Evolutionary conservation across 2,888 invertebrate species (phyloP), one percentile per base, ranked within the genome.

Genomic region (Scelioninae gen. 1): DNA sequence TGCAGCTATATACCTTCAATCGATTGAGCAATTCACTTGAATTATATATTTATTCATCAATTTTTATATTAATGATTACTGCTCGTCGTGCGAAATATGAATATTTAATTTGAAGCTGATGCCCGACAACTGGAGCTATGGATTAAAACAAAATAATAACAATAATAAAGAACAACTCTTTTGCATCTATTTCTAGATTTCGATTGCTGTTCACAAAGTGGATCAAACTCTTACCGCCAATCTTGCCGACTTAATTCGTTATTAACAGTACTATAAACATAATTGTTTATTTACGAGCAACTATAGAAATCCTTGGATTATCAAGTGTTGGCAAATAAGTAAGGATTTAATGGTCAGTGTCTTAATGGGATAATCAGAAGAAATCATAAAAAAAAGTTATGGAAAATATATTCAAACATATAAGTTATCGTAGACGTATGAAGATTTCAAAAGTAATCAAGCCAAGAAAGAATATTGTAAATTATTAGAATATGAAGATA

Each of bases 11-110:
- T n/a, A n/a, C n/a, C 66, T 55, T 15, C 79, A 66, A 72, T 79
- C 79, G 72, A 79, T 79, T 58, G 79, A 53, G 55, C 53, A 72
- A 72, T 63, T 29, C 43, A 10, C 15, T 51, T 79, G 56, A 79
- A 79, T 79, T 60, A 79, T 72, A 60, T 72, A 79, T 79, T 65
- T 34, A 13, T 29, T 8, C 60, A 65, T 56, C 77, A 69, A 69
- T 78, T 71, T 66, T 78, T 55, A 63, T 71, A 68, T 40, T 13
- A 66, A 66, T 53, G 66, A 66, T 66, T 65, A 38, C 63, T 38
- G 23, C 13, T 49, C 10, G 34, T 15, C 0, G 32, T 23, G 62
- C 23, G 23, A 32, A 13, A n/a, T 15, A 45, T 58, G 16, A 58
- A 58, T 58, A 58, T 43, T 60, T 60, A n/a, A 43, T 43, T 23